A percentile compares a stretch with the other conserved stretches of the same genome.
These are phyloP conservation scores for Nesogale talazaci DNA, from an alignment of 2,113 vertebrate genomes.

Conservation along the genomic window DNA sequence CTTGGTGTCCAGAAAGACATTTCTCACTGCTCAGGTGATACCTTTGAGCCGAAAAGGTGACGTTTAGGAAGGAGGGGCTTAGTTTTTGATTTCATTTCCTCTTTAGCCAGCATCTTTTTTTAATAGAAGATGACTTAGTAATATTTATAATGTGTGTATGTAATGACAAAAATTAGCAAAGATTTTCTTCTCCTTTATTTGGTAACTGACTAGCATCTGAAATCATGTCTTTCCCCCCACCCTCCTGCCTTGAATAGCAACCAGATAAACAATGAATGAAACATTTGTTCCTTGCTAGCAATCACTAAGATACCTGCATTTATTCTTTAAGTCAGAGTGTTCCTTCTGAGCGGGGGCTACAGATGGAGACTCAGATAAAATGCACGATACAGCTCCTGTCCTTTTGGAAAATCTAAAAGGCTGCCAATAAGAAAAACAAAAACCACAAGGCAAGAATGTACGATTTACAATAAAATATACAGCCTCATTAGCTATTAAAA, in stretches of 20 bases:
- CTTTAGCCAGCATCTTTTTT: slow-evolving; percentile 23
- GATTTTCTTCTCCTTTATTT: slow-evolving; percentile 17
- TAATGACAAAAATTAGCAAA: slow-evolving; percentile 33
- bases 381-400: slow-evolving; percentile 4
- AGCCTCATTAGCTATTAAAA: slow-evolving; percentile 10
- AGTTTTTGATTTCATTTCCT: slow-evolving; percentile 24
- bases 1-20: slow-evolving; percentile 51
- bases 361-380: slow-evolving; percentile 20
- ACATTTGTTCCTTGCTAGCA: neutral
- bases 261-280: slow-evolving; percentile 28
- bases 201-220: slow-evolving; percentile 26
- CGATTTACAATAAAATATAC: slow-evolving; percentile 41
- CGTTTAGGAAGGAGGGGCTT: slow-evolving; percentile 26
- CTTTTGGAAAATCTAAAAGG: slow-evolving; percentile 9
- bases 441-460: slow-evolving; percentile 32
- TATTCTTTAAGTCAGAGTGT: neutral
- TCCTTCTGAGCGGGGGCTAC: slow-evolving; percentile 20
- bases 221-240: neutral
- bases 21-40: neutral
- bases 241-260: neutral
- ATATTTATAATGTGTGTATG: slow-evolving; percentile 10
- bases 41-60: slow-evolving; percentile 48
- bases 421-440: neutral
- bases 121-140: slow-evolving; percentile 17
- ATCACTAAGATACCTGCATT: neutral